Evolutionary conservation across 2,113 vertebrate species (phyloP).

Genomic region (Desmodus rotundus): DNA sequence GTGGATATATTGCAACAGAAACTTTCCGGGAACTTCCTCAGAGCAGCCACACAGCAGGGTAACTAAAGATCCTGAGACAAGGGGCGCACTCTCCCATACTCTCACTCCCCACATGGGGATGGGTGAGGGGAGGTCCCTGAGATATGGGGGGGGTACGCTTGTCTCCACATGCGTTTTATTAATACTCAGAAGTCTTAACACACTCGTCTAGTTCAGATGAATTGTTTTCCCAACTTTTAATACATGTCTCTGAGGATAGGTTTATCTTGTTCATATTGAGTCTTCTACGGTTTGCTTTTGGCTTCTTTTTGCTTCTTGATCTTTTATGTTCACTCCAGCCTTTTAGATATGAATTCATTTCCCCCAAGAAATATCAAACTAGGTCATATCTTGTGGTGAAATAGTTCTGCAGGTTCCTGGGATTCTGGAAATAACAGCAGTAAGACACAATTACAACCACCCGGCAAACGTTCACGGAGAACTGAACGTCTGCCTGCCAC

Average conservation of each 20-base stretch:
- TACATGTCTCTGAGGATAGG: not conserved
- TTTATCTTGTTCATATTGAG: not conserved
- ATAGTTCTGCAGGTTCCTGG: conserved; percentile 29
- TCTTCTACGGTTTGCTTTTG: conserved; percentile 21
- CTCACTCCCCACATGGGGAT: not conserved
- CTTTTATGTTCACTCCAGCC: conserved; percentile 27
- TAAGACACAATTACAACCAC: not conserved
- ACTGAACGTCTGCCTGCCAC: not conserved
- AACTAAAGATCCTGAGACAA: not conserved
- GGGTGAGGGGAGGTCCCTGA: not conserved
- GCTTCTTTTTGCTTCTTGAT: conserved; percentile 34
- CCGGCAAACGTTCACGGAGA: not conserved
- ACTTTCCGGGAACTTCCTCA: not conserved
- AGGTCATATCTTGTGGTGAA: conserved; percentile 43
- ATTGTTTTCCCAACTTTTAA: not conserved
- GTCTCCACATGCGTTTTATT: not conserved
- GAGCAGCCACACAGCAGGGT: not conserved
- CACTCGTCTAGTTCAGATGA: not conserved
- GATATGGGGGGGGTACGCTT: not conserved
- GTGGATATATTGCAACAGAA: not conserved
- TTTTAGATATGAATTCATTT: conserved; percentile 46
- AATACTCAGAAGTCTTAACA: not conserved
- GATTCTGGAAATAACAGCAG: conserved; percentile 62
- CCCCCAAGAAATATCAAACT: conserved; percentile 52
- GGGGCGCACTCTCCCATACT: not conserved